Evolutionary conservation across 2,888 invertebrate species (phyloP).

Genomic region (Seira ritae): DNA sequence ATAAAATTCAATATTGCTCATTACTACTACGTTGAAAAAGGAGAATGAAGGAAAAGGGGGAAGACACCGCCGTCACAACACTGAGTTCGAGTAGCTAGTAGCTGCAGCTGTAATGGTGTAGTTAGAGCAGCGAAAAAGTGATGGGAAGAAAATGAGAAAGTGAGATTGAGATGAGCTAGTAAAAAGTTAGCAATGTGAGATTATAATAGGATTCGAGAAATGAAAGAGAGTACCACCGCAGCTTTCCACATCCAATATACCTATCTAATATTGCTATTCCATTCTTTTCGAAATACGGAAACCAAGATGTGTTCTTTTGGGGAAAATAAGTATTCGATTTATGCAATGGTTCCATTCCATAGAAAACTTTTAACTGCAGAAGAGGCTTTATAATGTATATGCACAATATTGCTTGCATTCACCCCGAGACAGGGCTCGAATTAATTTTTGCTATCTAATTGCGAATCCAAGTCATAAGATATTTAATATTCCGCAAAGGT

Average conservation of each 20-base stretch:
- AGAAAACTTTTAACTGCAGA: no score
- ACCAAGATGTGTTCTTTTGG: no score
- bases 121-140: constrained; percentile 26
- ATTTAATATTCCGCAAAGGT: constrained; percentile 71
- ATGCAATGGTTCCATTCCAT: no score
- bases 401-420: no score
- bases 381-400: no score
- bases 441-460: constrained; percentile 73
- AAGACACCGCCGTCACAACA: constrained; percentile 11
- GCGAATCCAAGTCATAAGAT: constrained; percentile 73
- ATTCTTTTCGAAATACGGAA: background rate
- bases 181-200: constrained; percentile 57
- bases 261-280: background rate
- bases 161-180: constrained; percentile 49
- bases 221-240: constrained; percentile 29
- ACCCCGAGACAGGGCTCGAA: constrained; percentile 54
- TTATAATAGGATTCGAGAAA: constrained; percentile 52
- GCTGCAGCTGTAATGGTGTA: no score
- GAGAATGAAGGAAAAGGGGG: constrained; percentile 35
- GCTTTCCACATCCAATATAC: constrained; percentile 17
- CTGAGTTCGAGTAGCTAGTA: no score
- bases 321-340: no score
- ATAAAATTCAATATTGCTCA: constrained; percentile 65
- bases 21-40: constrained; percentile 43
- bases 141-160: constrained; percentile 14